A percentile compares a stretch with the other conserved stretches of the same genome.
Evolutionary conservation across 2,888 invertebrate genomes (phyloP).

Genomic region (Tortricodes alternella): DNA sequence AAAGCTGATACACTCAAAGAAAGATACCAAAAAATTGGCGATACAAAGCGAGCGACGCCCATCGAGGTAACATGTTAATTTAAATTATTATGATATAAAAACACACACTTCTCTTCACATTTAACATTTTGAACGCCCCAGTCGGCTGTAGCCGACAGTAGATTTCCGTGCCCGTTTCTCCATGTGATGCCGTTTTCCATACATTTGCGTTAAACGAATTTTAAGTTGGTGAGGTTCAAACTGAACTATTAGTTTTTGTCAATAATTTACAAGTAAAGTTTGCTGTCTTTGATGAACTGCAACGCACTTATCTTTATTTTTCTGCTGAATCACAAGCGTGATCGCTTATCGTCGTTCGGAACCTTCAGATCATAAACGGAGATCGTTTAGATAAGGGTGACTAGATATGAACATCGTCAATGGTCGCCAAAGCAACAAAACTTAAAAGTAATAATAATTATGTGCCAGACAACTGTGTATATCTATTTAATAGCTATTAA

Average conservation of each 20-base stretch:
- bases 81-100: no score
- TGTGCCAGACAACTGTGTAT: no score
- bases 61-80: conserved; percentile 91
- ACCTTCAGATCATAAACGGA: conserved; percentile 23
- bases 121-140: no score
- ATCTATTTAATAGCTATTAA: no score
- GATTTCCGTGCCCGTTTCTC: no score
- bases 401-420: conserved; percentile 30
- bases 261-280: neutral
- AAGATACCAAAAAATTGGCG: conserved; percentile 99
- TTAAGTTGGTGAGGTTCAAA: no score
- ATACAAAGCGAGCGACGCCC: conserved; percentile 99
- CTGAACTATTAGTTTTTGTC: no score
- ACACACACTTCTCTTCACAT: no score
- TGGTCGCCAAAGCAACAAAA: neutral
- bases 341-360: conserved; percentile 14
- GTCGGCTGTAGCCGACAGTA: no score
- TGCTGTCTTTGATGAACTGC: neutral
- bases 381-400: conserved; percentile 34
- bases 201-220: no score
- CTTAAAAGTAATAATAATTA: no score
- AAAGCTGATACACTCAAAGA: conserved; percentile 99
- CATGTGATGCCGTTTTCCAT: no score
- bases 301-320: conserved; percentile 13
- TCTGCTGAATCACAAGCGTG: neutral